A percentile compares a stretch with the other conserved stretches of the same genome.
Conservation (phyloP, 1,140 invertebrate genomes). For the Caenorhabditis remanei region DNA sequence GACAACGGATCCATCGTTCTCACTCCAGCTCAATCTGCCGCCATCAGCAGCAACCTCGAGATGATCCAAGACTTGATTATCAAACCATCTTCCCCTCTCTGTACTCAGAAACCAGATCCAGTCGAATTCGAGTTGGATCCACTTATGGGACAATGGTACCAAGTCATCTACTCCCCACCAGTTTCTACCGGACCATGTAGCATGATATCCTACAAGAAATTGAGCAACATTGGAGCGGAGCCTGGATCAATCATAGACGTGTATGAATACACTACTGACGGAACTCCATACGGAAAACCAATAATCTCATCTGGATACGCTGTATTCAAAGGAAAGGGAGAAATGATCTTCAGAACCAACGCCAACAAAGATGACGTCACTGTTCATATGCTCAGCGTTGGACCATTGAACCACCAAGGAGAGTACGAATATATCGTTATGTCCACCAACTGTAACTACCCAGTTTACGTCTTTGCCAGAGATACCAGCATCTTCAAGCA, state of each 20-base stretch:
- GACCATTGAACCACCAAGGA: conserved; percentile 67
- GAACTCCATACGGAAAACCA: conserved; percentile 77
- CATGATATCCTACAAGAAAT: conserved; percentile 76
- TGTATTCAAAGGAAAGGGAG: conserved; percentile 74
- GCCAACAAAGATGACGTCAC: conserved; percentile 77
- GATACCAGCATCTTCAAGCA: conserved; percentile 69
- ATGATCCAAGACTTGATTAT: conserved; percentile 77
- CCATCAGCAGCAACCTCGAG: conserved; percentile 76
- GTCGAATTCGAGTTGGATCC: conserved; percentile 75
- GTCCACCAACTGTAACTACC: conserved; percentile 70
- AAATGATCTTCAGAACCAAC: conserved; percentile 76
- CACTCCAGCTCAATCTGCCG: conserved; percentile 75
- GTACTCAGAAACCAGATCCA: conserved; percentile 75
- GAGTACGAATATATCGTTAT: conserved; percentile 69
- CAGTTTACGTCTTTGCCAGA: conserved; percentile 69
- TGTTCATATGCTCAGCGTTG: conserved; percentile 68
- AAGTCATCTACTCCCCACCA: conserved; percentile 76
- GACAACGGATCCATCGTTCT: conserved; percentile 70
- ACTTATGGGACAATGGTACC: conserved; percentile 78
- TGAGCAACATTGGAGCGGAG: conserved; percentile 74
- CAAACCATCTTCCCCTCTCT: conserved; percentile 75
- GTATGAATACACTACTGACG: conserved; percentile 78
- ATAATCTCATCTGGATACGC: conserved; percentile 77
- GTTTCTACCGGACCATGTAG: conserved; percentile 76
- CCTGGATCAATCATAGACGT: conserved; percentile 76